These are phyloP conservation scores for Calcarius lapponicus DNA, from an alignment of 2,797 vertebrate species.

Conservation along the genomic window DNA sequence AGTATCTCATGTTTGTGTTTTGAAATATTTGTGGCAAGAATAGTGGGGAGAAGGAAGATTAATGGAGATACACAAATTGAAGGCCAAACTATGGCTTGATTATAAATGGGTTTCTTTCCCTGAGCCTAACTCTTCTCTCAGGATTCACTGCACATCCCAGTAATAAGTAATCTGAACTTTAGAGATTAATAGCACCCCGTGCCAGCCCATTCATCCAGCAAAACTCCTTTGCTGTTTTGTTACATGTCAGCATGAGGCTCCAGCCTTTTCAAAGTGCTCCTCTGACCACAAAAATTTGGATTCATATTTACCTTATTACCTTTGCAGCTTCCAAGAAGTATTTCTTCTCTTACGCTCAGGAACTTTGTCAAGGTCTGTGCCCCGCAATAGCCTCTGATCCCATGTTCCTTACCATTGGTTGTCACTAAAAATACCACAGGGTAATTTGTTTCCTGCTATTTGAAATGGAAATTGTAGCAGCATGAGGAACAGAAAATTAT, in stretches of 20 bases:
- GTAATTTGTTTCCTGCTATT: slow-evolving; percentile 58
- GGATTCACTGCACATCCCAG: background rate
- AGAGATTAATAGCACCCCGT: background rate
- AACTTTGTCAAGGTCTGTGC: background rate
- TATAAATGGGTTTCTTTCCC: background rate
- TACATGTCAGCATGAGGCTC: background rate
- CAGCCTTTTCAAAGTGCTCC: background rate
- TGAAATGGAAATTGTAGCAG: slow-evolving; percentile 66
- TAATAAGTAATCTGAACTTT: slow-evolving; percentile 33
- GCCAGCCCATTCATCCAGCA: slow-evolving; percentile 10
- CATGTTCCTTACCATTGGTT: background rate
- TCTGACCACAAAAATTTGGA: background rate
- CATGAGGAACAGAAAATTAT: slow-evolving; percentile 46
- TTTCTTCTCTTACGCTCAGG: background rate
- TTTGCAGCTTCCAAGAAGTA: background rate
- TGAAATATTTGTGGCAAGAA: background rate
- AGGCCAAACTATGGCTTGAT: background rate
- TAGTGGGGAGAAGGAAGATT: background rate
- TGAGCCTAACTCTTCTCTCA: background rate
- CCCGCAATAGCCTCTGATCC: background rate
- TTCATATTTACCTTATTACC: background rate
- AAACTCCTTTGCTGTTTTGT: slow-evolving; percentile 18
- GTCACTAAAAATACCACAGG: slow-evolving; percentile 47
- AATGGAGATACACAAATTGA: background rate
- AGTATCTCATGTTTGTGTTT: background rate